Evolutionary conservation across 2,113 vertebrate species (phyloP).

Genomic region (Illadopsis cleaveri): DNA sequence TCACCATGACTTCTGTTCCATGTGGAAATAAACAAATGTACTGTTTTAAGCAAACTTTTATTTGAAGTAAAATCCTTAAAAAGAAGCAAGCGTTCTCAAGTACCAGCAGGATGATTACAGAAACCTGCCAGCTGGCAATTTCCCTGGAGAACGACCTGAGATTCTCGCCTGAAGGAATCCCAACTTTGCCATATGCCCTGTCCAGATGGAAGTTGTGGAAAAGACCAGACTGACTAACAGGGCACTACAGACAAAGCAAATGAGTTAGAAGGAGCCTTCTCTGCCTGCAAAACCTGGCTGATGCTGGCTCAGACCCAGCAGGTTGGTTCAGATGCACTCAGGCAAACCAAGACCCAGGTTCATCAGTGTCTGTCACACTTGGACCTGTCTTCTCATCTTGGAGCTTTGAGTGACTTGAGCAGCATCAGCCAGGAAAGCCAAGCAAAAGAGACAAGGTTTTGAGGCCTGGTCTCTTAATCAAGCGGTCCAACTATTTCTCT

Average conservation of each 20-base stretch:
- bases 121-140: neutral
- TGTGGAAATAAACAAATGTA: neutral
- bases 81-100: neutral
- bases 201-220: neutral
- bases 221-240: neutral
- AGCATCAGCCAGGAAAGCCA: neutral
- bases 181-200: constrained; percentile 10
- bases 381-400: neutral
- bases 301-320: neutral
- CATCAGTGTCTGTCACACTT: neutral
- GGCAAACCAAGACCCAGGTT: neutral
- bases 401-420: neutral
- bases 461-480: neutral
- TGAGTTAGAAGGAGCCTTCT: neutral
- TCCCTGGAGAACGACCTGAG: neutral
- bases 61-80: neutral
- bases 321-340: neutral
- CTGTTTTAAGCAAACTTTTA: neutral
- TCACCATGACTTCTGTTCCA: neutral
- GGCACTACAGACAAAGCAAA: neutral
- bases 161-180: neutral
- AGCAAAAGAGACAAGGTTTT: neutral
- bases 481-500: neutral
- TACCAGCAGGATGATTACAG: neutral
- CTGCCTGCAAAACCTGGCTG: neutral